Evolutionary conservation across 30 jellyfish, hydroid and myxozoan genomes (phyloP).

Genomic region (Chrysaora quinquecirrha): DNA sequence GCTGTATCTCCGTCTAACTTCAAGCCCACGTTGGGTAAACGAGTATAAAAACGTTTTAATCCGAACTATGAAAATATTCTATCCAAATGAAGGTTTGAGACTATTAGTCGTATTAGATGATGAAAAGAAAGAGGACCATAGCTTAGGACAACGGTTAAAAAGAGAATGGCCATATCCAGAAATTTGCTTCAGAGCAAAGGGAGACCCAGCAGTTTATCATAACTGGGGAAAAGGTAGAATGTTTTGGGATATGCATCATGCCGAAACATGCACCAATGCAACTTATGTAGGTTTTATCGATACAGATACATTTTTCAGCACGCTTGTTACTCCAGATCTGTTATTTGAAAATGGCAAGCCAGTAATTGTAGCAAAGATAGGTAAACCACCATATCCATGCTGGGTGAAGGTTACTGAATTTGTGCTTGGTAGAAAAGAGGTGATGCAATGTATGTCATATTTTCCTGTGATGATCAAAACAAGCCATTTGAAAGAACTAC

Average conservation of each 20-base stretch:
- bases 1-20: too few relatives aligned
- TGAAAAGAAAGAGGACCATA: too few relatives aligned
- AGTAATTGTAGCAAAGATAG: constrained; percentile 32
- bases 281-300: constrained; percentile 60
- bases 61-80: too few relatives aligned
- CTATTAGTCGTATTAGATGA: too few relatives aligned
- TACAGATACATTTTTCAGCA: constrained; percentile 45
- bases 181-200: too few relatives aligned
- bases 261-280: constrained; percentile 15
- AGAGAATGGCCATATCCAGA: too few relatives aligned
- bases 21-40: too few relatives aligned
- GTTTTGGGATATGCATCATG: constrained; percentile 57
- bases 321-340: constrained; percentile 48
- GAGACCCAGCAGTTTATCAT: too few relatives aligned
- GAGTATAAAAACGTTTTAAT: too few relatives aligned
- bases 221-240: constrained; percentile 46
- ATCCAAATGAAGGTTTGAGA: too few relatives aligned
- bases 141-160: too few relatives aligned
- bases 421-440: constrained; percentile 52
- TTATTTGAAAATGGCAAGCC: constrained; percentile 58
- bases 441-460: constrained; percentile 63
- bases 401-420: constrained; percentile 55
- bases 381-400: constrained; percentile 45
- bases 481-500: too few relatives aligned
- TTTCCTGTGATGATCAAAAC: constrained; percentile 62